Evolutionary conservation across 2,888 invertebrate genomes (phyloP).

Genomic region (Lasioglossum figueresi): DNA sequence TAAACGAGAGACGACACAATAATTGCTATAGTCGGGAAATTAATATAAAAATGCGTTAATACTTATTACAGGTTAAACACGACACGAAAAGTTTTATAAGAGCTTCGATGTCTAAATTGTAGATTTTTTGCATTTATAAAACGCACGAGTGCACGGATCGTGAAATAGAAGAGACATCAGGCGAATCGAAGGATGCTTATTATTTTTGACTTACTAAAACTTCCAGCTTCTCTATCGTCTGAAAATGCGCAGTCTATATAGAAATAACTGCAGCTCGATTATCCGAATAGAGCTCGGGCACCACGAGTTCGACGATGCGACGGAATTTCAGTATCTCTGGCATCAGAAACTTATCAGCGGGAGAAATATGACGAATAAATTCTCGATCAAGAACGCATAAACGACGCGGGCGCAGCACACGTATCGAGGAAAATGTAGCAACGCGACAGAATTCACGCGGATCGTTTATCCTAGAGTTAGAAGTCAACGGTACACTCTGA

Average conservation of each 20-base stretch:
- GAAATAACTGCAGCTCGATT: too few species aligned
- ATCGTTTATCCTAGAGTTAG: background rate
- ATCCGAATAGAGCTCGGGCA: background rate
- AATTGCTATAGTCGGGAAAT: background rate
- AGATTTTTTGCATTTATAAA: background rate
- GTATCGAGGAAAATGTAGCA: background rate
- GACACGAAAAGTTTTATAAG: background rate
- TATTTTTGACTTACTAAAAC: background rate
- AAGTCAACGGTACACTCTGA: background rate
- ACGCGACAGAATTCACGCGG: constrained; percentile 1
- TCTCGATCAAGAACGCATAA: background rate
- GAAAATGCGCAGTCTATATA: too few species aligned
- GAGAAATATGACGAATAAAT: background rate
- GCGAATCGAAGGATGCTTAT: background rate
- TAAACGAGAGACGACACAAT: too few species aligned
- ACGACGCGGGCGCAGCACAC: background rate
- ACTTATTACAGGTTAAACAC: too few species aligned
- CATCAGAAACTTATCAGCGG: background rate
- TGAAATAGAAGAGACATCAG: background rate
- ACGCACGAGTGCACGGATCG: background rate
- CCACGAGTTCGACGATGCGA: background rate
- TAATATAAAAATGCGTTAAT: background rate
- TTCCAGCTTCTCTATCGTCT: too few species aligned
- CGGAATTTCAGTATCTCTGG: background rate
- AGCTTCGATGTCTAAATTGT: background rate